Evolutionary conservation across 1,140 invertebrate genomes (phyloP), one percentile per base, ranked within the genome.

Genomic region (Cydia pomonella): DNA sequence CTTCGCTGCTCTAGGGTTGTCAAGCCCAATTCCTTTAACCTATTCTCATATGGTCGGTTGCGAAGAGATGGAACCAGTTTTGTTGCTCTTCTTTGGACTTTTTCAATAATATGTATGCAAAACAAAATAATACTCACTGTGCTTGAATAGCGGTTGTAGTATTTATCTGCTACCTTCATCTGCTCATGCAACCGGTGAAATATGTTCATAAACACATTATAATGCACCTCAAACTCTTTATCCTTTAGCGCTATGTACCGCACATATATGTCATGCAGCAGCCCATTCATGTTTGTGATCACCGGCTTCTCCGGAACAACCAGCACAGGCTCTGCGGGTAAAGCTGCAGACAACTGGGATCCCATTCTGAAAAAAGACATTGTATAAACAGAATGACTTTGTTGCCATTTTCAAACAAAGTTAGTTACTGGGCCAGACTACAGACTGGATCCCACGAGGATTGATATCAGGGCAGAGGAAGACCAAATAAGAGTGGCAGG

Each of bases 91-190:
- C n/a, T n/a, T n/a, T n/a, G n/a, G n/a, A n/a, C n/a, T n/a, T n/a
- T n/a, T n/a, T n/a, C n/a, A n/a, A n/a, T n/a, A n/a, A n/a, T n/a
- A n/a, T n/a, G n/a, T n/a, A n/a, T n/a, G n/a, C n/a, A n/a, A 47
- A 47, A 47, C 9, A 47, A 47, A 47, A 64, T 10, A 23, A 69
- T 69, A 33, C 64, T 33, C 29, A 69, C 64, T 6, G 64, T 38
- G 10, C 87, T 86, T 0, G 82, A 83, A 74, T 87, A 87, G 21
- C 78, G 78, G 7, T 64, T 73, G 33, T 83, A 90, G 59, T 90
- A 88, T 13, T 76, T 73, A 76, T 88, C 87, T 0, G 86, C 86
- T 23, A 62, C 38, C 73, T 87, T 87, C 88, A 90, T 90, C 25
- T 78, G 73, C 1, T 66, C 73, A 25, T 88, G 80, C 7, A 90